Percentiles rank a stretch among this genome's conserved stretches.
Evolutionary conservation across 2,888 invertebrate genomes (phyloP).

Genomic region (Pachycephus smyrnensis): DNA sequence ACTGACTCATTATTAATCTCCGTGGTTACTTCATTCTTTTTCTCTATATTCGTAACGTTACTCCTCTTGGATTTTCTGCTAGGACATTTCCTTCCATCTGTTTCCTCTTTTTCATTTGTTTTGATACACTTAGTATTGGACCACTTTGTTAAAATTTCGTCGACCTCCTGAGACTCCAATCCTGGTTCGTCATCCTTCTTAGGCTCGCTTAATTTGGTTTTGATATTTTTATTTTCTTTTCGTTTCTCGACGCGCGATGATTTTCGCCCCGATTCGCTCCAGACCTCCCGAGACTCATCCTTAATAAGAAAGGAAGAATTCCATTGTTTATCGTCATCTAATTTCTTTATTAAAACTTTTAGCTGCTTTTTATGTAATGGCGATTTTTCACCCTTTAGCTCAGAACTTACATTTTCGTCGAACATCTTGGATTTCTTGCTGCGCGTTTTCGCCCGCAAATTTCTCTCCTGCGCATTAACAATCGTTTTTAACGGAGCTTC

Average conservation of each 20-base stretch:
- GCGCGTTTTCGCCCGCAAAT: neutral
- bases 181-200: neutral
- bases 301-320: neutral
- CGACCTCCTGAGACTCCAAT: neutral
- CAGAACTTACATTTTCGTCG: slow-evolving; percentile 11
- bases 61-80: neutral
- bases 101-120: neutral
- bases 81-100: neutral
- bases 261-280: neutral
- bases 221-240: neutral
- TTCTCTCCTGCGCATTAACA: neutral
- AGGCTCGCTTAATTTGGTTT: neutral
- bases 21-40: neutral
- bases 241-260: neutral
- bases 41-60: neutral
- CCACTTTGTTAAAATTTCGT: neutral
- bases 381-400: neutral
- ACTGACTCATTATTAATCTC: too few relatives aligned
- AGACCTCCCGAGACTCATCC: neutral
- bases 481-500: slow-evolving; percentile 10
- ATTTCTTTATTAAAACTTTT: neutral
- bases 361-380: neutral
- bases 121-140: neutral
- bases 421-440: slow-evolving; percentile 7
- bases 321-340: neutral